Base-by-base conservation (phyloP, 1,140 invertebrate species). In the Phymastichus coffea region DNA sequence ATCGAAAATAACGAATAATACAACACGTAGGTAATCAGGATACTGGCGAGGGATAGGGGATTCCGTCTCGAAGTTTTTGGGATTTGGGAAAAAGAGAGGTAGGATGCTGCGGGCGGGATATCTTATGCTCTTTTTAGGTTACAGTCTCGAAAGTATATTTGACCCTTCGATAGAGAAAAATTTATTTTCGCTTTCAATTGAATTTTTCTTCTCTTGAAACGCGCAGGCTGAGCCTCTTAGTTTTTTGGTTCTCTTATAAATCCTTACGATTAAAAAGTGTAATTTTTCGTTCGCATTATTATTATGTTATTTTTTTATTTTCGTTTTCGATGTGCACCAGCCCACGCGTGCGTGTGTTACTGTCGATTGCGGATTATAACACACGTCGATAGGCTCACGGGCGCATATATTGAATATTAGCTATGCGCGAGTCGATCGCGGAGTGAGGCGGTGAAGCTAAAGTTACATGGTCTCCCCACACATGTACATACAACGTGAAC, bases 1-100 rank as follows among this genome's bases (percentile, higher is more conserved):
- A 79, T 78, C 76, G 77, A 78, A 79, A 79, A 79, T 78, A 79
- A 77, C 77, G 76, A 75, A 78, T 79, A 79, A 79, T 78, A 79
- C 75, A 78, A 80, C 75, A 78, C 75, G 77, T 78, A 77, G 72
- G 78, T 74, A 75, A 75, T 76, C 66, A 68, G 70, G 72, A 54
- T 47, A 44, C 54, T 63, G 67, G 44, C 9, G 62, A 56, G 65
- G 64, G 66, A 63, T 64, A 58, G 56, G 52, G 57, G 64, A 63
- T 41, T 64, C 44, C 2, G 9, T 61, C 23, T 17, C 25, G 64
- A 57, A 56, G 47, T 64, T 37, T 9, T 41, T 56, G 43, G 35
- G 40, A 23, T 22, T 8, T 33, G 40, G 37, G 47, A 33, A 9
- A 49, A 22, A 26, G 23, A 15, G 35, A 35, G n/a, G 41, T n/a